Conservation (phyloP, 2,113 vertebrate genomes). For the Crotalus horridus region DNA sequence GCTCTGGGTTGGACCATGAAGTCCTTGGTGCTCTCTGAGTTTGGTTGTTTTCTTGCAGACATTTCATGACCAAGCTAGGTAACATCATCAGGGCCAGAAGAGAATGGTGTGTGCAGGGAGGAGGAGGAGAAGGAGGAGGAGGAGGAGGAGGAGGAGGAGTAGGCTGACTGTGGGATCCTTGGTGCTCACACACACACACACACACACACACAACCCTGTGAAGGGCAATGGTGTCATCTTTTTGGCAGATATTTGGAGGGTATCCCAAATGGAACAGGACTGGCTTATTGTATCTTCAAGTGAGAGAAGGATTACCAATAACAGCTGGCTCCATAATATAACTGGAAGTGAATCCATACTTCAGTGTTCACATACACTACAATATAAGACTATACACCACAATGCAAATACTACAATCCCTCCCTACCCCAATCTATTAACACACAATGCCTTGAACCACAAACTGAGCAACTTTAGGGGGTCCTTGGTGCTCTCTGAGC, state of each 20-base stretch:
- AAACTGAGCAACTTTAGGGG: neutral
- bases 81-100: too few species aligned
- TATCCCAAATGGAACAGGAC: neutral
- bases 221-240: neutral
- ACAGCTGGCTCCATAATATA: neutral
- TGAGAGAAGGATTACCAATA: neutral
- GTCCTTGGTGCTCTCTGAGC: too few species aligned
- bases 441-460: neutral
- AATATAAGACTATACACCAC: neutral
- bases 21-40: too few species aligned
- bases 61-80: too few species aligned
- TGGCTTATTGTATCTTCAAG: neutral
- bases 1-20: too few species aligned
- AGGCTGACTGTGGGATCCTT: too few species aligned
- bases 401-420: neutral
- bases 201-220: neutral
- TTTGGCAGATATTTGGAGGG: neutral
- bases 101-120: too few species aligned
- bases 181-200: neutral
- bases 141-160: too few species aligned
- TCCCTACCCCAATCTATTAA: neutral
- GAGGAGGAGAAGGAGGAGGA: too few species aligned
- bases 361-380: neutral
- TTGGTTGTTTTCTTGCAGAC: too few species aligned
- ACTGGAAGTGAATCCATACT: neutral